Evolutionary conservation across 1,140 invertebrate species (phyloP), one percentile per base, ranked within the genome.

Genomic region (Frieseomelitta varia): DNA sequence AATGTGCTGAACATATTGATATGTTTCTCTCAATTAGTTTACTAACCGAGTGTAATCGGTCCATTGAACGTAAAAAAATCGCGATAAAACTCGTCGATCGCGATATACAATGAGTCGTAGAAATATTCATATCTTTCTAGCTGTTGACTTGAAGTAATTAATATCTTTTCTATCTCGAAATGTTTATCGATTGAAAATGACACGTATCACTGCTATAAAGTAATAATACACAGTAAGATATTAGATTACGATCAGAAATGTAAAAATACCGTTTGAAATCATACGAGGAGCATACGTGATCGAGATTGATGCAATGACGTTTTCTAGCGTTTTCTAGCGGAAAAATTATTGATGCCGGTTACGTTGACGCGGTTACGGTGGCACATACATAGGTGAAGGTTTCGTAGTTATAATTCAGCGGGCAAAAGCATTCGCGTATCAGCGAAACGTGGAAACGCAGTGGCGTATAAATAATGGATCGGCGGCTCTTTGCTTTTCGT

Each of bases 391-490:
- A 56, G 34, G 34, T 58, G 78, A 71, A 80, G 67, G 67, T 73
- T 71, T 72, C 19, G 55, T 24, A 19, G 21, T 61, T 61, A 30
- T 24, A 73, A 80, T 55, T 71, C 75, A 24, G 4, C 30, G 73
- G 1, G 51, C 21, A 47, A 47, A 15, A 79, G 27, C 34, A n/a
- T 39, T 61, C 17, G 39, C 69, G 34, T 65, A 47, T 19, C 61
- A 53, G 51, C 69, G 39, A 6, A 47, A 47, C 39, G 68, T 73
- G 47, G 58, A 75, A 65, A 55, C 30, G 30, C 30, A 71, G 30
- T 27, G 55, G 30, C 34, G 51, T 47, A 58, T 72, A 61, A 58
- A 80, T 80, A 80, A 80, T 61, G 39, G 55, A 80, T 80, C 55
- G 30, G 30, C 30, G 53, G 4, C 4, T 74, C 53, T 53, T 74